Evolutionary conservation across 2,113 vertebrate species (phyloP).

Genomic region (Oryzias melastigma): DNA sequence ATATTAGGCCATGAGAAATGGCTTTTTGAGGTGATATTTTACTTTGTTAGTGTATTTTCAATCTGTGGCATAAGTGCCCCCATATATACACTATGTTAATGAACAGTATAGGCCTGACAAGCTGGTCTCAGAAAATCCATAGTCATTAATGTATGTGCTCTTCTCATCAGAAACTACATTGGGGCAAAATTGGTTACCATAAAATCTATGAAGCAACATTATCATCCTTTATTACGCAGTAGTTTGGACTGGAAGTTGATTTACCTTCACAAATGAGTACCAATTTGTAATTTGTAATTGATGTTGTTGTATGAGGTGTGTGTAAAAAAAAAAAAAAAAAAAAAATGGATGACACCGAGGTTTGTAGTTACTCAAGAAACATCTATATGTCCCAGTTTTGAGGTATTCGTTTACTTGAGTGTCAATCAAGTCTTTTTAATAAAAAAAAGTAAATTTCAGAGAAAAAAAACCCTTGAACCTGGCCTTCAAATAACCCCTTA

Average conservation of each 20-base stretch:
- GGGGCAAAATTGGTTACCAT: constrained; percentile 35
- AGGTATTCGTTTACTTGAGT: no score
- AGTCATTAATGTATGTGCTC: constrained; percentile 36
- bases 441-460: no score
- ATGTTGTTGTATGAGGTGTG: no score
- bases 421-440: no score
- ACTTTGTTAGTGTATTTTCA: constrained; percentile 38
- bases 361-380: no score
- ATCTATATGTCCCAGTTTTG: no score
- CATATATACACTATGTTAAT: constrained; percentile 28
- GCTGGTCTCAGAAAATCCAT: constrained; percentile 42
- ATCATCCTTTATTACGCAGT: constrained; percentile 28
- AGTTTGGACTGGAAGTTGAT: neutral
- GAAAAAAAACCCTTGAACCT: no score
- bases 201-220: constrained; percentile 42
- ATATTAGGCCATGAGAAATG: constrained; percentile 27
- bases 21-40: constrained; percentile 44
- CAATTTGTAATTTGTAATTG: no score
- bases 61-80: constrained; percentile 7
- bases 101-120: constrained; percentile 26
- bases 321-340: no score
- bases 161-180: constrained; percentile 49
- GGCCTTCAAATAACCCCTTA: no score
- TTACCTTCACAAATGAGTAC: no score
- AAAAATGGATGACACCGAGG: no score